Evolutionary conservation across 2,888 invertebrate genomes (phyloP).

Genomic region (Galerucella pusilla): DNA sequence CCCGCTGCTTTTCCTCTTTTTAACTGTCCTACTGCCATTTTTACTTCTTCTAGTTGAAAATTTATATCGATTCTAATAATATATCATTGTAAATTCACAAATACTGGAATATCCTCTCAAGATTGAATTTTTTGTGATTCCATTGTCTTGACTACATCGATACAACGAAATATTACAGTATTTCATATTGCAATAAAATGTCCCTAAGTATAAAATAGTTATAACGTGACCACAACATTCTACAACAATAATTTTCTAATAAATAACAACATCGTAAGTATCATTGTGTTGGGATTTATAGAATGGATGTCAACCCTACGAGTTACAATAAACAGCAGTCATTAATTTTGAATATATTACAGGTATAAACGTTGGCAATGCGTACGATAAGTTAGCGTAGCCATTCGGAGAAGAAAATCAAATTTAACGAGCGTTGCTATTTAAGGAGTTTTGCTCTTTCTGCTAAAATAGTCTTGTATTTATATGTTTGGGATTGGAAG

Average conservation of each 20-base stretch:
- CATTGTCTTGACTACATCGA: too few species aligned
- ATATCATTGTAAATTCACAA: too few species aligned
- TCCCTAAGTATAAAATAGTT: constrained; percentile 2
- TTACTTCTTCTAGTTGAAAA: too few species aligned
- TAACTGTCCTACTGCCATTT: too few species aligned
- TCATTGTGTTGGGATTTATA: constrained; percentile 26
- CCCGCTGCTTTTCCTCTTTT: too few species aligned
- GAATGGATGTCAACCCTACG: constrained; percentile 31
- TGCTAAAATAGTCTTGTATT: neutral
- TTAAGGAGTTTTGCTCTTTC: constrained; percentile 13
- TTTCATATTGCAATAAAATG: neutral
- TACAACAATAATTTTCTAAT: constrained; percentile 23
- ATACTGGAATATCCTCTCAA: too few species aligned
- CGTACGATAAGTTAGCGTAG: constrained; percentile 13
- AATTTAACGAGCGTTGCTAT: constrained; percentile 17
- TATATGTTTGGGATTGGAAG: neutral
- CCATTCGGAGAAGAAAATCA: constrained; percentile 17
- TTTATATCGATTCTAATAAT: too few species aligned
- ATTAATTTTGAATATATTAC: constrained; percentile 33
- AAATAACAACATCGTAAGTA: constrained; percentile 27
- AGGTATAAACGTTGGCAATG: constrained; percentile 6
- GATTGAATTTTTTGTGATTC: too few species aligned
- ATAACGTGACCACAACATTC: constrained; percentile 23
- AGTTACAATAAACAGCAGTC: constrained; percentile 29
- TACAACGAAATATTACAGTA: neutral